A percentile compares a stretch with the other conserved stretches of the same genome.
Evolutionary conservation across 2,888 invertebrate species (phyloP).

Genomic region (Temnothorax unifasciatus): DNA sequence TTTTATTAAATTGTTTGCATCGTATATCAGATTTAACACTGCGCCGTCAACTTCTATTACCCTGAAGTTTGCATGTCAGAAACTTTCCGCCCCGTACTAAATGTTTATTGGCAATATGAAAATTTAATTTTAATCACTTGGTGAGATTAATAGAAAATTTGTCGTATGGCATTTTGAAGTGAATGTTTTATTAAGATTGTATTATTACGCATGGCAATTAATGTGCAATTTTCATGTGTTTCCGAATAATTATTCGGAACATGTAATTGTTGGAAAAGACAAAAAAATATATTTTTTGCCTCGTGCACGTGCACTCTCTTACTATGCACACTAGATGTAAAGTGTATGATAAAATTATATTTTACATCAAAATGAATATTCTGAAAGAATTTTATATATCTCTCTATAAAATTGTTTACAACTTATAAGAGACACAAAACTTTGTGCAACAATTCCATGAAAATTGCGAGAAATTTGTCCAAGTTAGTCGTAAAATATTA

Average conservation of each 20-base stretch:
- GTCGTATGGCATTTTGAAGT: neutral
- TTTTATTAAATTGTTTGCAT: constrained; percentile 43
- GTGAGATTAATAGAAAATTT: constrained; percentile 11
- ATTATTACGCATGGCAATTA: neutral
- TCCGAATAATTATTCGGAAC: neutral
- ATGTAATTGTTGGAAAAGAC: neutral
- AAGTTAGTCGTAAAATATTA: constrained; percentile 25
- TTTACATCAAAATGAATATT: constrained; percentile 20
- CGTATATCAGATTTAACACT: constrained; percentile 26
- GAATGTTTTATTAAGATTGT: neutral
- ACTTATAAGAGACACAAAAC: neutral
- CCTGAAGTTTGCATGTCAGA: constrained; percentile 15
- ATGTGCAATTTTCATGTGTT: neutral
- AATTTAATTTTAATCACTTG: constrained; percentile 21
- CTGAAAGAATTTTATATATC: neutral
- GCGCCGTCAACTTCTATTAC: constrained; percentile 8
- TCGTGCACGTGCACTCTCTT: neutral
- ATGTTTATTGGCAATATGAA: constrained; percentile 30
- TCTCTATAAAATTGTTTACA: neutral
- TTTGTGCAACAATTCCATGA: neutral
- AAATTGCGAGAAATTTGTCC: constrained; percentile 1
- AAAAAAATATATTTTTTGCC: neutral
- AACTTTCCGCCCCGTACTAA: constrained; percentile 2
- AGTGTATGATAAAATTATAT: constrained; percentile 15
- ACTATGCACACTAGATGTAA: neutral